phyloP scores from a whole-genome alignment of 2,888 invertebrate species.

The Habroteleia sp. region DNA sequence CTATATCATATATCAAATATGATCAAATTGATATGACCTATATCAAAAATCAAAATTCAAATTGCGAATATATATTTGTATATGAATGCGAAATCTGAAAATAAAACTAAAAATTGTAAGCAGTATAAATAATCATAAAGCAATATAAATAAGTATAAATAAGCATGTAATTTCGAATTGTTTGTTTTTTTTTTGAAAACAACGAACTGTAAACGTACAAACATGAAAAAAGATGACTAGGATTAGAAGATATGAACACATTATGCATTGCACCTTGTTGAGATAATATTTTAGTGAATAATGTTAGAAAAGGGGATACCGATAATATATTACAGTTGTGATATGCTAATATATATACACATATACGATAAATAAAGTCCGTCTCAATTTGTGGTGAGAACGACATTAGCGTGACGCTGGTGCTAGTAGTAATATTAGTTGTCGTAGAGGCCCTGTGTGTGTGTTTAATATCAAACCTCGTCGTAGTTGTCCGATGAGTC shows the following conservation, averaged over 20 bases:
- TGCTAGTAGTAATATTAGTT: conserved; percentile 60
- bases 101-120: too few relatives aligned
- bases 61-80: too few relatives aligned
- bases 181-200: too few relatives aligned
- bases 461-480: conserved; percentile 40
- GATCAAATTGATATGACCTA: too few relatives aligned
- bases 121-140: too few relatives aligned
- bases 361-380: conserved; percentile 32
- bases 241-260: background rate
- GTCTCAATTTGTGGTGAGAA: conserved; percentile 10
- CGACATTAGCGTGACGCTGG: conserved; percentile 13
- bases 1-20: too few relatives aligned
- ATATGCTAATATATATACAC: conserved; percentile 23
- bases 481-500: conserved; percentile 66
- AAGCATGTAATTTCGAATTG: too few relatives aligned
- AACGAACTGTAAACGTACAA: background rate
- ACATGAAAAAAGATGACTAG: too few relatives aligned
- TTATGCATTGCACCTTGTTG: background rate
- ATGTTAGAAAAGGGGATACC: background rate
- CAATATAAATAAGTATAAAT: too few relatives aligned
- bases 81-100: too few relatives aligned
- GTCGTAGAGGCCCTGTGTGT: conserved; percentile 46
- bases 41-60: too few relatives aligned
- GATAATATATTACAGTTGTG: conserved; percentile 32
- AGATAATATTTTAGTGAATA: conserved; percentile 16